Conservation (phyloP, 2,888 invertebrate species). For the Torymus texanus region DNA sequence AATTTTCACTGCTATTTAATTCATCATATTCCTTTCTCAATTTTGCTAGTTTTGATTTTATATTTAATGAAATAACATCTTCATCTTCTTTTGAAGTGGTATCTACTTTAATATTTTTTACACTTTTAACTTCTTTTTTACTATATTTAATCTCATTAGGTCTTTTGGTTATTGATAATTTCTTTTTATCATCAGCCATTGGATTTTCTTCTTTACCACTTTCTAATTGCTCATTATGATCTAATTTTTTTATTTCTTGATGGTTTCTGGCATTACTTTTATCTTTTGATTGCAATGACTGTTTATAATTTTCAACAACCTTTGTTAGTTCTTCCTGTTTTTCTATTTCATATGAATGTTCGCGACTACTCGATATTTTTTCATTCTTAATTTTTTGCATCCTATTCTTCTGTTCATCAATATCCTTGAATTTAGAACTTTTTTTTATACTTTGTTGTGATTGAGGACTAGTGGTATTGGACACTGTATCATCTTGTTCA, state of each 20-base stretch:
- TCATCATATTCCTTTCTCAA: background rate
- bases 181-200: too few relatives aligned
- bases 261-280: background rate
- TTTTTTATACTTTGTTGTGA: background rate
- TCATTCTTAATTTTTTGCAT: constrained; percentile 4
- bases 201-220: background rate
- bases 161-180: too few relatives aligned
- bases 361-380: background rate
- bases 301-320: constrained; percentile 11
- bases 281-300: constrained; percentile 5
- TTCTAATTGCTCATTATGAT: background rate
- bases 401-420: too few relatives aligned
- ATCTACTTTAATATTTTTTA: too few relatives aligned
- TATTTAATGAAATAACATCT: background rate
- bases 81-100: background rate
- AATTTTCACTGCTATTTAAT: constrained; percentile 10
- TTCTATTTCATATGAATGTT: constrained; percentile 15
- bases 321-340: constrained; percentile 16
- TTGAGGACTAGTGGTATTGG: background rate
- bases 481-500: too few relatives aligned
- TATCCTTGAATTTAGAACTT: too few relatives aligned
- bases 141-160: too few relatives aligned
- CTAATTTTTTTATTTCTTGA: background rate
- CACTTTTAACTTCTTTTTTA: too few relatives aligned
- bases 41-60: background rate